Percentiles rank a stretch among this genome's conserved stretches.
Evolutionary conservation across 35 echinoderm and acorn worm genomes (phyloP).

Genomic region (Ophioderma brevispina): DNA sequence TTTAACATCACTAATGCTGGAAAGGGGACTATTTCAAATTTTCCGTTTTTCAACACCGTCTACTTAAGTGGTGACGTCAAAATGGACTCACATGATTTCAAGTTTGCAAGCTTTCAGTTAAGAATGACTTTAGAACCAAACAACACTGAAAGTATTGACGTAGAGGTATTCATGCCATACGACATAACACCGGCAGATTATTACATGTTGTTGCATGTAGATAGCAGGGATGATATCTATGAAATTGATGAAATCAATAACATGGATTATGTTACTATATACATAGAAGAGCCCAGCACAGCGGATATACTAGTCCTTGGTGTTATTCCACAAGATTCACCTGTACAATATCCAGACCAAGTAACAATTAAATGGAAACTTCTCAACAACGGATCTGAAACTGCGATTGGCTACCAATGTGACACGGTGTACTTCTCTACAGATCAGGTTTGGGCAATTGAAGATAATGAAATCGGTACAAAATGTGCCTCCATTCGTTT

Average conservation of each 20-base stretch:
- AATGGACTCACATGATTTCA: constrained; percentile 53
- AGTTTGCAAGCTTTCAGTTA: neutral
- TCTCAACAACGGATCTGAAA: constrained; percentile 35
- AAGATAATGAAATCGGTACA: constrained; percentile 47
- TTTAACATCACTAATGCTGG: constrained; percentile 55
- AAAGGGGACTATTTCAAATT: neutral
- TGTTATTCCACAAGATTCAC: constrained; percentile 1
- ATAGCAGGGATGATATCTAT: constrained; percentile 45
- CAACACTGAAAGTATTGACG: neutral
- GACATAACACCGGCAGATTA: constrained; percentile 44
- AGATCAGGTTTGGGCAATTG: constrained; percentile 39
- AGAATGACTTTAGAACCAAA: neutral
- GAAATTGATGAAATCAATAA: constrained; percentile 49
- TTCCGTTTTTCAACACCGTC: constrained; percentile 30
- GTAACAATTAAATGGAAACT: constrained; percentile 47
- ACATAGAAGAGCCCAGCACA: neutral
- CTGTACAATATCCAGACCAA: neutral
- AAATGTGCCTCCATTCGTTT: constrained; percentile 9
- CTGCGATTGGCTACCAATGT: constrained; percentile 49
- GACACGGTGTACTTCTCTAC: constrained; percentile 57
- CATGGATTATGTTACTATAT: neutral
- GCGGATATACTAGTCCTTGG: constrained; percentile 45
- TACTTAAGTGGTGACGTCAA: constrained; percentile 48
- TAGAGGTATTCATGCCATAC: constrained; percentile 49
- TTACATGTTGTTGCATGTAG: constrained; percentile 46